Percentiles rank a stretch among this genome's conserved stretches.
phyloP scores from a whole-genome alignment of 2,888 invertebrate species.

The Stratiomys singularior region DNA sequence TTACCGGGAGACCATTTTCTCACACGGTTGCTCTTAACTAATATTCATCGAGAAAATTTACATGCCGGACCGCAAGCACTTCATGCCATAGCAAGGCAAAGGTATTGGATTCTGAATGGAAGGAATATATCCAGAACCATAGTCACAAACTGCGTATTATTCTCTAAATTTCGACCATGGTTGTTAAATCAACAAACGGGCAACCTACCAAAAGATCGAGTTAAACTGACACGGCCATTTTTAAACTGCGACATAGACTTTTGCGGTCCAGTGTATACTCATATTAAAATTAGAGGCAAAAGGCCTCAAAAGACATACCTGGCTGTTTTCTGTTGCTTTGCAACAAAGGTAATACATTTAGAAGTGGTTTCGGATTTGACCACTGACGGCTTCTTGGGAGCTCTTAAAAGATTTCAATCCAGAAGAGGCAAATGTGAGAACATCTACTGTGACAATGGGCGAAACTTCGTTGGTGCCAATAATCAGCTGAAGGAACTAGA shows the following conservation, averaged over 20 bases:
- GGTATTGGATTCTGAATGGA: constrained; percentile 54
- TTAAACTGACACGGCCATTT: constrained; percentile 43
- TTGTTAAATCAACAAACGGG: constrained; percentile 54
- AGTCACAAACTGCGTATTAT: constrained; percentile 51
- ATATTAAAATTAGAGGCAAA: constrained; percentile 32
- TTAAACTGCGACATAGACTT: constrained; percentile 46
- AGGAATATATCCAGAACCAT: constrained; percentile 48
- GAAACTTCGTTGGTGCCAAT: constrained; percentile 15
- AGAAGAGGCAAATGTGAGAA: constrained; percentile 34
- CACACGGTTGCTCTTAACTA: constrained; percentile 40
- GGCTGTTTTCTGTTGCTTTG: background rate
- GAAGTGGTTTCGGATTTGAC: constrained; percentile 43
- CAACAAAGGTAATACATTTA: constrained; percentile 2
- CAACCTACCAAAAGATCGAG: constrained; percentile 53
- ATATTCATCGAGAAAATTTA: constrained; percentile 33
- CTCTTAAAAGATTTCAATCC: constrained; percentile 31
- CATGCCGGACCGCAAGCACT: constrained; percentile 43
- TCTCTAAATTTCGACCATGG: constrained; percentile 48
- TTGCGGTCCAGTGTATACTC: constrained; percentile 46
- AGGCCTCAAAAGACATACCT: constrained; percentile 34
- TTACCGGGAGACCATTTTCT: constrained; percentile 52
- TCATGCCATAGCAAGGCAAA: constrained; percentile 47
- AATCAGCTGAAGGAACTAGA: background rate
- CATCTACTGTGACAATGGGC: constrained; percentile 24
- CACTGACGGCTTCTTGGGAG: constrained; percentile 23